Conservation (phyloP, 2,888 invertebrate genomes). For the Diplazon laetatorius region DNA sequence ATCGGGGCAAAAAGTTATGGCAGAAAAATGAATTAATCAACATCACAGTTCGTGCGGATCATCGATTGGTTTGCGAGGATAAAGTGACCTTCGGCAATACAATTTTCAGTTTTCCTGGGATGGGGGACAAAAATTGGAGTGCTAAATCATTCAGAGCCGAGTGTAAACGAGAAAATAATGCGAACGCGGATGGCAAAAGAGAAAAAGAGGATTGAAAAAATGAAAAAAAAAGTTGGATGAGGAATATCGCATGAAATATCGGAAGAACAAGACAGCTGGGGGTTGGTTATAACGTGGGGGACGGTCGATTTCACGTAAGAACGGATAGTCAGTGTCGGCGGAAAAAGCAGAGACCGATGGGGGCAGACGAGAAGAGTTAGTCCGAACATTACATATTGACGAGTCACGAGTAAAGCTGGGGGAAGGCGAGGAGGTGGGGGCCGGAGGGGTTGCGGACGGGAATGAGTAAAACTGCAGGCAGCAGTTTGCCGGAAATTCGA, state of each 20-base stretch:
- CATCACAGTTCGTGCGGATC: neutral
- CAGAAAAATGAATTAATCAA: constrained; percentile 9
- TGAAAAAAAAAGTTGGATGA: constrained; percentile 25
- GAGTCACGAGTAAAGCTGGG: constrained; percentile 56
- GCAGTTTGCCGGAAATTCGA: constrained; percentile 68
- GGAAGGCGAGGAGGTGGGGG: no score
- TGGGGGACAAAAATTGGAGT: neutral
- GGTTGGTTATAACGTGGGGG: constrained; percentile 26
- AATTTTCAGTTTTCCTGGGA: constrained; percentile 21
- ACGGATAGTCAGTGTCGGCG: constrained; percentile 26
- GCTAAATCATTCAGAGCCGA: neutral
- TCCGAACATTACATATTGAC: constrained; percentile 67
- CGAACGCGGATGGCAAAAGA: constrained; percentile 20
- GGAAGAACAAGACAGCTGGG: constrained; percentile 25
- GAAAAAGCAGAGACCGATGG: constrained; percentile 35
- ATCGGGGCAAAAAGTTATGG: neutral
- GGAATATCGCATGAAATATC: constrained; percentile 60
- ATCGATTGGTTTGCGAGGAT: constrained; percentile 8
- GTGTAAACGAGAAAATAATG: constrained; percentile 41
- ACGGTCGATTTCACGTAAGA: constrained; percentile 58
- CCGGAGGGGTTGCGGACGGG: no score
- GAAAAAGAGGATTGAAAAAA: constrained; percentile 30
- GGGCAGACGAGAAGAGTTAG: constrained; percentile 43
- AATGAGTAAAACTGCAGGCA: constrained; percentile 55
- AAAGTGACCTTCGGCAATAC: neutral